phyloP scores from a whole-genome alignment of 2,888 invertebrate species.

The Ligdia adustata region DNA sequence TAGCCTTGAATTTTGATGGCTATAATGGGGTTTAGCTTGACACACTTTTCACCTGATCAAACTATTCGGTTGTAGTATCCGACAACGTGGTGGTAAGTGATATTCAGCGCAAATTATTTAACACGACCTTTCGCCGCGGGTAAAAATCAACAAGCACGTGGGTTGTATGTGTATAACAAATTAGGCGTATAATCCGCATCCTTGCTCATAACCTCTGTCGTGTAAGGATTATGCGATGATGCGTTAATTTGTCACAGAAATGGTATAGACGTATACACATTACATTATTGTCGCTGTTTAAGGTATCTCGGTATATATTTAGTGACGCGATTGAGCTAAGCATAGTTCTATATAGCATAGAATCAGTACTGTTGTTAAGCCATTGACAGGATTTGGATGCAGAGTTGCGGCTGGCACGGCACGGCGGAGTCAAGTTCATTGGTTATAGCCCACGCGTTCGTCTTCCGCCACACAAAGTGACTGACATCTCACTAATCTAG shows the following conservation, averaged over 20 bases:
- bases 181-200: slow-evolving; percentile 37
- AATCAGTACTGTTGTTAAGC: slow-evolving; percentile 22
- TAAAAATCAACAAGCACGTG: slow-evolving; percentile 29
- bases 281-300: no score
- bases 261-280: slow-evolving; percentile 13
- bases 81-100: slow-evolving; percentile 17
- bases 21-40: slow-evolving; percentile 50
- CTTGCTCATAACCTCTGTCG: slow-evolving; percentile 34
- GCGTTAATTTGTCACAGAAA: slow-evolving; percentile 31
- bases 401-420: slow-evolving; percentile 41
- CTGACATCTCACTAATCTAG: slow-evolving; percentile 62
- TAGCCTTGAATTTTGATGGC: slow-evolving; percentile 63
- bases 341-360: no score
- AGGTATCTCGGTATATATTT: no score
- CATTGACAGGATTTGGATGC: slow-evolving; percentile 62
- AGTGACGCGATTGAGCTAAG: no score
- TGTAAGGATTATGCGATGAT: slow-evolving; percentile 33
- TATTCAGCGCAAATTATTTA: slow-evolving; percentile 13
- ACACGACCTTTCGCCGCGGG: slow-evolving; percentile 21
- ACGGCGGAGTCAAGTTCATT: slow-evolving; percentile 74
- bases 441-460: slow-evolving; percentile 72
- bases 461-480: slow-evolving; percentile 63
- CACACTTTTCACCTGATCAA: slow-evolving; percentile 46
- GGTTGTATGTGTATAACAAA: slow-evolving; percentile 30
- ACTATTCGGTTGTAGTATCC: slow-evolving; percentile 26